A percentile compares a stretch with the other conserved stretches of the same genome.
Conservation (phyloP, 2,888 invertebrate species). For the Macrosoma leucophasiata region DNA sequence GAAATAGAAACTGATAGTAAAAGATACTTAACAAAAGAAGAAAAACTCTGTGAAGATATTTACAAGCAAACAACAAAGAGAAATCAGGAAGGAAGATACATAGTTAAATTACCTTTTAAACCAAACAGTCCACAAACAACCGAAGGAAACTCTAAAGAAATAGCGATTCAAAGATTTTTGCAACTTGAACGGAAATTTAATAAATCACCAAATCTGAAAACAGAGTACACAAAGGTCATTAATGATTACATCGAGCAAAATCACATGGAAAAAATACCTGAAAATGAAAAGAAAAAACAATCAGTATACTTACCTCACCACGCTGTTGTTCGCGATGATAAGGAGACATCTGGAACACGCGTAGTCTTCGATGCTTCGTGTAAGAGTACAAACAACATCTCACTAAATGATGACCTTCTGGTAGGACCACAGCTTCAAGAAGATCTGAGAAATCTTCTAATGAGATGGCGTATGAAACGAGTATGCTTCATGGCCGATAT, state of each 20-base stretch:
- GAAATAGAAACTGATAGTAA: no score
- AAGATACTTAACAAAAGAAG: slow-evolving; percentile 7
- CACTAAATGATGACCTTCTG: slow-evolving; percentile 28
- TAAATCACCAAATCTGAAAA: slow-evolving; percentile 14
- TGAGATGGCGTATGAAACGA: slow-evolving; percentile 26
- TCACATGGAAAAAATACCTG: slow-evolving; percentile 27
- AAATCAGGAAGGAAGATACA: slow-evolving; percentile 6
- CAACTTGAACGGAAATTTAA: slow-evolving; percentile 20
- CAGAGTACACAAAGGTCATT: slow-evolving; percentile 21
- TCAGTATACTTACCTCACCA: slow-evolving; percentile 31
- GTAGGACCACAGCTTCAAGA: slow-evolving; percentile 27
- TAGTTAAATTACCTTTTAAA: slow-evolving; percentile 19
- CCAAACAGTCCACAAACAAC: slow-evolving; percentile 16
- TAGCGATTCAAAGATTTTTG: slow-evolving; percentile 23
- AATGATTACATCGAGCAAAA: slow-evolving; percentile 24
- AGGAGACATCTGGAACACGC: slow-evolving; percentile 17
- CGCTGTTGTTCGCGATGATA: slow-evolving; percentile 27
- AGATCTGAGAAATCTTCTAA: slow-evolving; percentile 27
- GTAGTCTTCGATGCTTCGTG: slow-evolving; percentile 11
- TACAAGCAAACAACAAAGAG: slow-evolving; percentile 8
- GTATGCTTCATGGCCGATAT: slow-evolving; percentile 28
- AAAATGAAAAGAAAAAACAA: slow-evolving; percentile 15
- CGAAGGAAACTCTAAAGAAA: slow-evolving; percentile 19
- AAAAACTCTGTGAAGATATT: slow-evolving; percentile 13
- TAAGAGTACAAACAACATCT: slow-evolving; percentile 9